These are phyloP conservation scores for Onthophagus sagittarius DNA, from an alignment of 2,888 invertebrate species.

Conservation along the genomic window DNA sequence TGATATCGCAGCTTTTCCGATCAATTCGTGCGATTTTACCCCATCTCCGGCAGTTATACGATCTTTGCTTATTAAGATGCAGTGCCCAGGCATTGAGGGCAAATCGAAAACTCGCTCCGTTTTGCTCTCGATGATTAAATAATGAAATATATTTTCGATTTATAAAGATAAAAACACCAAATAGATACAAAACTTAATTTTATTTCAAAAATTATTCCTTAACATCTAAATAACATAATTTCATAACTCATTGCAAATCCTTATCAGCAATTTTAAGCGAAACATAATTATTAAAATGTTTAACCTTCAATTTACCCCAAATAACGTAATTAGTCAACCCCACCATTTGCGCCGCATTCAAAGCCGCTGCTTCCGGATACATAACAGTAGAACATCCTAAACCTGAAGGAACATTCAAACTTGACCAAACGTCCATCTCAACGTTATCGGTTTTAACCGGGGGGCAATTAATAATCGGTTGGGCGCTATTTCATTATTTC, in stretches of 20 bases:
- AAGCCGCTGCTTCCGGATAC: conserved; percentile 89
- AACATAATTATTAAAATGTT: conserved; percentile 74
- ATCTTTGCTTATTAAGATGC: conserved; percentile 86
- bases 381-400: conserved; percentile 91
- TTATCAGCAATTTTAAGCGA: conserved; percentile 71
- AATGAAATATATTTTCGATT: too few species aligned
- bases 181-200: too few species aligned
- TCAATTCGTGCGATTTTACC: conserved; percentile 82
- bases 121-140: conserved; percentile 85
- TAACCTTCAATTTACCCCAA: conserved; percentile 81
- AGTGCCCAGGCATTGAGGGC: conserved; percentile 63
- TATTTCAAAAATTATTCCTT: too few species aligned
- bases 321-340: conserved; percentile 80
- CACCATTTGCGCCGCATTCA: conserved; percentile 89
- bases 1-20: conserved; percentile 93
- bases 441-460: conserved; percentile 74
- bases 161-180: too few species aligned
- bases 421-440: conserved; percentile 88
- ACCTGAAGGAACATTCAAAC: conserved; percentile 91
- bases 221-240: not conserved
- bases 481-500: conserved; percentile 85
- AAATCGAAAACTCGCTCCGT: conserved; percentile 87
- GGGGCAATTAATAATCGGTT: conserved; percentile 98
- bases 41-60: conserved; percentile 98
- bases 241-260: conserved; percentile 24